A percentile compares a stretch with the other conserved stretches of the same genome.
Evolutionary conservation across 2,113 vertebrate genomes (phyloP).

Genomic region (Pygoscelis antarcticus): DNA sequence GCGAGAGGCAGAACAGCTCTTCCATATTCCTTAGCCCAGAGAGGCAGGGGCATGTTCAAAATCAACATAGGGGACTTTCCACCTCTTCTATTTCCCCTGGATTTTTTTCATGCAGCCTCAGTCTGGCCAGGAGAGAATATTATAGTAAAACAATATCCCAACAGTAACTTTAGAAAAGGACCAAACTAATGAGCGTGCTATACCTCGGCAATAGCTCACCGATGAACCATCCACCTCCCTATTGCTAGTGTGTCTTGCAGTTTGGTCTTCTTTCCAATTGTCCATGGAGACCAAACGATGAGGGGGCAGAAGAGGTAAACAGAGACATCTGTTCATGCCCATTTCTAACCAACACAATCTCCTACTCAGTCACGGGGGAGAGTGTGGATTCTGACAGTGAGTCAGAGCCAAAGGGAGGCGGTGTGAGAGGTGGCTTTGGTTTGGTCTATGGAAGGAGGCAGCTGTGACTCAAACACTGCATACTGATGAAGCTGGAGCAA

Average conservation of each 20-base stretch:
- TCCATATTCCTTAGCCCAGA: neutral
- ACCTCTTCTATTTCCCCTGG: neutral
- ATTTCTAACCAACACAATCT: conserved; percentile 28
- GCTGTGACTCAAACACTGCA: conserved; percentile 15
- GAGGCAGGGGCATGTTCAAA: neutral
- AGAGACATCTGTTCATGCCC: conserved; percentile 52
- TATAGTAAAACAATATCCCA: neutral
- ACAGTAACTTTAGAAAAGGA: neutral
- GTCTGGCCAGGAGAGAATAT: neutral
- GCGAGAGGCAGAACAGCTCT: neutral
- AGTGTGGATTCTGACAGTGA: conserved; percentile 26
- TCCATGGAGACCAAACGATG: neutral
- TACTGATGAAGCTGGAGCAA: neutral
- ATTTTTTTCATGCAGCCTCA: neutral
- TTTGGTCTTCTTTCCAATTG: neutral
- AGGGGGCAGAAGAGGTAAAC: conserved; percentile 16
- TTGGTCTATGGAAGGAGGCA: neutral
- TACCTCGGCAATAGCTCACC: fast-evolving
- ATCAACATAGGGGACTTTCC: neutral
- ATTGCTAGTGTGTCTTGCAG: neutral
- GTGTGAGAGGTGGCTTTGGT: conserved; percentile 22
- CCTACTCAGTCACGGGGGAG: conserved; percentile 34
- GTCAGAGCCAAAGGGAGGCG: conserved; percentile 27
- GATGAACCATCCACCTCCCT: neutral
- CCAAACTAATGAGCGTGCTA: fast-evolving